Base-by-base conservation (phyloP, 2,797 vertebrate species). In the Tauraco hartlaubi region DNA sequence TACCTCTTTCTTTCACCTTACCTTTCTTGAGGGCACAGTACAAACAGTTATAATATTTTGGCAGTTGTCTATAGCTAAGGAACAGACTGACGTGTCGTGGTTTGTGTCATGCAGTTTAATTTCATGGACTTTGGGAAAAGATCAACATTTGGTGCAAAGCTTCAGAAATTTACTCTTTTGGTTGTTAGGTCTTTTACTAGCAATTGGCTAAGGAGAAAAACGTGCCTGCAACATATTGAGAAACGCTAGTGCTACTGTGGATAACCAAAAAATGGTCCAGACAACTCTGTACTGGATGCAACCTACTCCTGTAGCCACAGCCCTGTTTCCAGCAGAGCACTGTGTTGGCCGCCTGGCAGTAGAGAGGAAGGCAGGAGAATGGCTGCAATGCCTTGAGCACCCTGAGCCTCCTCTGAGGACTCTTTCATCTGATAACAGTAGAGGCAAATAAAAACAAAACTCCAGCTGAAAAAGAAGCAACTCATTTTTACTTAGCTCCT, bases 21-120 rank as follows among this genome's bases (percentile, higher is more conserved):
- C 44, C 33, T 81, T 22, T 54, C 8, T 22, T 58, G 16, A 72
- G 17, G 37, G 37, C 4, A 37, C 14, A 10, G 4, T 54, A 68
- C 28, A 26, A n/a, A 19, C 2, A 59, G 64, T 15, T 43, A 14
- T 1, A 63, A 10, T 59, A 48, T 67, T 92, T 83, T 63, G 85
- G 15, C 31, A 66, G 10, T 12, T n/a, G 31, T 54, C 18, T 31
- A 2, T 39, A 35, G 29, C 25, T 73, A 48, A 83, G 52, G 15
- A 92, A 31, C 12, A 59, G 37, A 35, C 22, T 54, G 15, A 15
- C 2, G 0, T 19, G 22, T 14, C 35, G 51, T 0, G 0, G 17
- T 64, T 80, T 75, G 29, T 9, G 58, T 68, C 33, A 48, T 12
- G 8, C 12, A 23, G 15, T 46, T 85, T 67, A 77, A 69, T 63